Evolutionary conservation across 2,797 vertebrate genomes (phyloP).

Genomic region (Cyprinodon diabolis): DNA sequence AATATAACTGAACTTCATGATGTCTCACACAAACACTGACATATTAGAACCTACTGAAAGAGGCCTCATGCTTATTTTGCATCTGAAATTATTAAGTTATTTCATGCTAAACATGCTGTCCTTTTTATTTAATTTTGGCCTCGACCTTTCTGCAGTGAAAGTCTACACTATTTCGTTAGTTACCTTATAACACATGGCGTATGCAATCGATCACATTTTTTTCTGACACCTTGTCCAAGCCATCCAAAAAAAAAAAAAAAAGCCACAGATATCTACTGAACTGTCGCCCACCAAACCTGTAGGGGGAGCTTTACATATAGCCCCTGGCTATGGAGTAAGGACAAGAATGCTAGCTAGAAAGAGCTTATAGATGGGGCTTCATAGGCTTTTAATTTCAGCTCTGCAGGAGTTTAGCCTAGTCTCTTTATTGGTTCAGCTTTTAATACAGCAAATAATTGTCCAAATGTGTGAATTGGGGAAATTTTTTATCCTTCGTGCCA

Average conservation of each 20-base stretch:
- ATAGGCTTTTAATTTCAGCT: too few relatives aligned
- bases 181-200: background rate
- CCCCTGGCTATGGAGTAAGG: too few relatives aligned
- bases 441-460: too few relatives aligned
- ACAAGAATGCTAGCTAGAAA: too few relatives aligned
- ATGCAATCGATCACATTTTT: background rate
- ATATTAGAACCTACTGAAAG: conserved; percentile 13
- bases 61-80: background rate
- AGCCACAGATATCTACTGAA: background rate
- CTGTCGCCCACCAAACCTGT: too few relatives aligned
- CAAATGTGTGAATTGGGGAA: too few relatives aligned
- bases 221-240: background rate
- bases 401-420: too few relatives aligned
- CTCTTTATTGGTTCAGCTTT: too few relatives aligned
- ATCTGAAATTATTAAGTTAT: conserved; percentile 7
- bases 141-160: background rate
- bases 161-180: background rate
- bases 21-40: conserved; percentile 16
- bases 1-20: conserved; percentile 26
- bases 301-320: too few relatives aligned
- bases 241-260: background rate
- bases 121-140: background rate
- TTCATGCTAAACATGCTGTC: background rate
- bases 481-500: too few relatives aligned
- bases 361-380: too few relatives aligned